Base-by-base conservation (phyloP, 1,140 invertebrate genomes). In the Aethina tumida region DNA sequence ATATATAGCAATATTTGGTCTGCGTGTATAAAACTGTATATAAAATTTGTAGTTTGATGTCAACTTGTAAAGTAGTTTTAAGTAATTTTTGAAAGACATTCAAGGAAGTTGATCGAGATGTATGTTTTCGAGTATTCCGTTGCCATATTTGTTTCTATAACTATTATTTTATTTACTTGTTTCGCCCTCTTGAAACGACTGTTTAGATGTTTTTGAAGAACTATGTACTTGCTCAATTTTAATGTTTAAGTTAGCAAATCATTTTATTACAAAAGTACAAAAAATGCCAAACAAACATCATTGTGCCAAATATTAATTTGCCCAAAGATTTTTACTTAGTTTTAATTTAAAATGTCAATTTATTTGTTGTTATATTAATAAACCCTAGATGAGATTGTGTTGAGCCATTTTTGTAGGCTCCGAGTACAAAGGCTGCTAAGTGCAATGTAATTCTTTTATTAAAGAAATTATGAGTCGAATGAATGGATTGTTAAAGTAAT, bases 361-460 rank as follows among this genome's bases (percentile, higher is more conserved):
- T 21, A 14, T 17, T 5, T 31, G 14, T 14, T 21, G 4, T 27
- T 10, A 31, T 39, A 22, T 16, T 14, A 25, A 14, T 36, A 16
- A 19, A 37, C 5, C 14, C 21, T 13, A 29, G 9, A 25, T 47
- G 40, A 39, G 41, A 43, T 47, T 43, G 37, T 34, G 36, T 29
- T 27, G 41, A 21, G 46, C 44, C 44, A 20, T 43, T 46, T 46
- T 43, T 52, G 39, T 44, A 43, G 48, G 44, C 35, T 46, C 32
- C 32, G 20, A 49, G 40, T 46, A 55, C 47, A 43, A 51, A 54
- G 50, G 48, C 51, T 56, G 49, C 43, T 29, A 49, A 35, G 53
- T 56, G 53, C 55, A 59, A 58, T 55, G 46, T 49, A 49, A 41
- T 45, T 30, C 10, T 18, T 27, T 33, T 19, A 15, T 25, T 14